Conservation (phyloP, 2,888 invertebrate species). For the Coelopa pilipes region DNA sequence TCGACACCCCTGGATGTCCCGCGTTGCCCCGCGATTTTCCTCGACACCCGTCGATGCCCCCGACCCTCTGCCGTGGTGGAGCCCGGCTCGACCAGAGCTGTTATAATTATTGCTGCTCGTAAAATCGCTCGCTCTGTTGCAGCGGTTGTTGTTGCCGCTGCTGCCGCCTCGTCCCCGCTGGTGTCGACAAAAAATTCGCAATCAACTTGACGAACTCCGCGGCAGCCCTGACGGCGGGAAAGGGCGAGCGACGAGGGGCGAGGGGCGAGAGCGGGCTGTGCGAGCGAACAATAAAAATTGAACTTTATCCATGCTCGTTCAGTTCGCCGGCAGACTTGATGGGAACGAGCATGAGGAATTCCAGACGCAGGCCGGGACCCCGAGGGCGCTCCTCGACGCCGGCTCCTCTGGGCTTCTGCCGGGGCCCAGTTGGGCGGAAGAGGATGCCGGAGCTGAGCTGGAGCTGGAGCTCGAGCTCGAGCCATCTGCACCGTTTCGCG, state of each 20-base stretch:
- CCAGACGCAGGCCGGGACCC: too few relatives aligned
- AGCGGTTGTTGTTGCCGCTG: too few relatives aligned
- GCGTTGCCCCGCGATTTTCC: too few relatives aligned
- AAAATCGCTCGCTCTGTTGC: slow-evolving; percentile 18
- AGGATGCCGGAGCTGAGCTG: too few relatives aligned
- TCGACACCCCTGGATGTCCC: not conserved
- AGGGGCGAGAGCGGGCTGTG: too few relatives aligned
- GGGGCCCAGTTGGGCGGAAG: too few relatives aligned
- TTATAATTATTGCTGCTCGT: slow-evolving; percentile 36
- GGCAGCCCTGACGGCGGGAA: not conserved
- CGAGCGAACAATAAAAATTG: slow-evolving; percentile 17
- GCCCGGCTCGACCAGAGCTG: slow-evolving; percentile 11
- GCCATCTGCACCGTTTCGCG: slow-evolving; percentile 15
- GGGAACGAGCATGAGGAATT: not conserved
- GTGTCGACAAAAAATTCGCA: not conserved
- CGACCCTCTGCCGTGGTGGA: too few relatives aligned
- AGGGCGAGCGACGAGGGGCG: not conserved
- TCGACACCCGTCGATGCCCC: too few relatives aligned
- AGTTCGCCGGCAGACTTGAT: not conserved
- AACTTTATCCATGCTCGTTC: slow-evolving; percentile 20
- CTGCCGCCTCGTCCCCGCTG: not conserved
- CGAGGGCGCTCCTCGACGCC: too few relatives aligned
- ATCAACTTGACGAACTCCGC: slow-evolving; percentile 27
- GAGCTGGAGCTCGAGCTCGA: too few relatives aligned
- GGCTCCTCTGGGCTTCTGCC: too few relatives aligned